These are phyloP conservation scores for Thaumetopoea pityocampa DNA, from an alignment of 1,140 invertebrate species.

Conservation along the genomic window DNA sequence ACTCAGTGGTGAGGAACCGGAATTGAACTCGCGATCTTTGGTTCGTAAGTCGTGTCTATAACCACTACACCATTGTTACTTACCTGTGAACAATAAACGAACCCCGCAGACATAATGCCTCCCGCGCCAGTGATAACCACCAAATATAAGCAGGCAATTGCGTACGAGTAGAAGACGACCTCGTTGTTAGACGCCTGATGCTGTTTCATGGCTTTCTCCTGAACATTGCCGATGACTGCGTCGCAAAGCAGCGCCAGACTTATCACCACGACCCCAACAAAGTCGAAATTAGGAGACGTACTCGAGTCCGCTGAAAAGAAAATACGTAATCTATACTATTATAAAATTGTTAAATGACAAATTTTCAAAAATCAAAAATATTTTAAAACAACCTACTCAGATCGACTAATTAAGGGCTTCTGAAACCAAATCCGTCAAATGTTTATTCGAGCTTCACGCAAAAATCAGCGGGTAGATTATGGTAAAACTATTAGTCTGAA, in stretches of 20 bases:
- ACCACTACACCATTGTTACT: no score
- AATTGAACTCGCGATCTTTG: no score
- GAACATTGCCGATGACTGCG: slow-evolving; percentile 96
- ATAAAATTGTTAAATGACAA: no score
- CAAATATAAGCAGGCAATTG: slow-evolving; percentile 91
- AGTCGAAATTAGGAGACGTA: slow-evolving; percentile 92
- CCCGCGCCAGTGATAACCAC: slow-evolving; percentile 84
- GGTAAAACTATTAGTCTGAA: no score
- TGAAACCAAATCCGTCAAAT: no score
- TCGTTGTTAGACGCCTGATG: slow-evolving; percentile 90
- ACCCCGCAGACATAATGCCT: slow-evolving; percentile 86
- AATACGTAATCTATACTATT: neutral
- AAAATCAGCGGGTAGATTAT: no score
- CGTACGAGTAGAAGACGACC: slow-evolving; percentile 96
- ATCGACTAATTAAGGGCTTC: no score
- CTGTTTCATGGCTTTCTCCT: slow-evolving; percentile 95
- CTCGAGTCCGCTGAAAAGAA: slow-evolving; percentile 89
- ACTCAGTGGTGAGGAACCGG: no score
- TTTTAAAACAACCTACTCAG: no score
- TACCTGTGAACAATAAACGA: slow-evolving; percentile 88
- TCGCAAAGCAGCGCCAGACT: slow-evolving; percentile 92
- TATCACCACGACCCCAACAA: slow-evolving; percentile 90
- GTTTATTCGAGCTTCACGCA: no score
- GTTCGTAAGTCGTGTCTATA: no score
- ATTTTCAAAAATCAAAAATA: no score